Evolutionary conservation across 1,140 invertebrate species (phyloP), one percentile per base, ranked within the genome.

Genomic region (Triops cancriformis): DNA sequence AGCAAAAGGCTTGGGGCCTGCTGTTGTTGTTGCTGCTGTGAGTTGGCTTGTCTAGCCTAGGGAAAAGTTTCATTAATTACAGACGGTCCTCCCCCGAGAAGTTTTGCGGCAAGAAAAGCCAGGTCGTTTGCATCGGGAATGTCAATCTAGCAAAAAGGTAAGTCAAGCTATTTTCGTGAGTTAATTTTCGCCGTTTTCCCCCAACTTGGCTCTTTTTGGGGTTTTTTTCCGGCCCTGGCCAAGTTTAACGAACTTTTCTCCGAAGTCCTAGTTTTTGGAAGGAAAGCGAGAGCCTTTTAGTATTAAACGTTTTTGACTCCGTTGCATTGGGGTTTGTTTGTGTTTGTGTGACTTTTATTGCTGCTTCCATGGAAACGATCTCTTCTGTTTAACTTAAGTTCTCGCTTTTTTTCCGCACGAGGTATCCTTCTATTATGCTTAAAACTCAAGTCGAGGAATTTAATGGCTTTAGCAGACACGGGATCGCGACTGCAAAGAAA

Each of bases 1-100:
- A 45, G 2, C 31, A 37, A 37, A 37, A 37, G 31, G 31, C 7
- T 37, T 7, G 31, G 31, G 31, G 31, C 2, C 31, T 37, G 31
- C 31, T 2, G 31, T 2, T 37, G 31, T 37, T 37, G 31, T 7
- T 37, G 7, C 31, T 37, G 31, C 31, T 37, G 7, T 7, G 23
- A 64, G 51, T 14, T 64, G 51, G 51, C 18, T 23, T 64, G 51
- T 18, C 51, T 64, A 23, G n/a, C 51, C 51, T 23, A n/a, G 51
- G 18, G 51, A 64, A 64, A 64, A 64, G 51, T 64, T 37, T 64
- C 51, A 64, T 64, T 64, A 64, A 64, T 64, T 64, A 64, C 51
- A 64, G 10, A 12, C 5, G 10, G n/a, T 64, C 51, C 51, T 37
- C 7, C 31, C 31, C 31, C 31, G 7, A 37, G 18, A 64, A 64